phyloP scores from a whole-genome alignment of 2,888 invertebrate species.

The Galeopsomyia nigrocyanea region DNA sequence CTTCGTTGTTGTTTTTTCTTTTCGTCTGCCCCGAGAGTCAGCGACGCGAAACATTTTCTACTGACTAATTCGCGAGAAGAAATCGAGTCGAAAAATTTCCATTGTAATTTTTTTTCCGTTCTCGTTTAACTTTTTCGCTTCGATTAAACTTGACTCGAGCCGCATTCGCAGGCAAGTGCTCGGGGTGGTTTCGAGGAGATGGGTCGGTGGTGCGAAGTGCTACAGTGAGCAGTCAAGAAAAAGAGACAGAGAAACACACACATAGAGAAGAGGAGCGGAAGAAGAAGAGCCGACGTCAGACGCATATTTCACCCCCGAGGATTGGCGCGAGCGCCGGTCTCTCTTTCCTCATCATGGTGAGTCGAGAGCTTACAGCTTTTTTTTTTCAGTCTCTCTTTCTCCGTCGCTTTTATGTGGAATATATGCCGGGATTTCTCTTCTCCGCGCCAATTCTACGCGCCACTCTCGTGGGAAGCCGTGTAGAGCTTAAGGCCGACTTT shows the following conservation, averaged over 20 bases:
- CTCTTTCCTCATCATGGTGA: conserved; percentile 48
- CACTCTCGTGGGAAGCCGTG: too few relatives aligned
- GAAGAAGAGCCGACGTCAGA: conserved; percentile 31
- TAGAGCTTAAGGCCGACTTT: too few relatives aligned
- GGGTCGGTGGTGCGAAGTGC: conserved; percentile 45
- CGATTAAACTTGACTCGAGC: too few relatives aligned
- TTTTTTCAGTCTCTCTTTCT: too few relatives aligned
- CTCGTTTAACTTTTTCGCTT: too few relatives aligned
- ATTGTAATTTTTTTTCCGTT: too few relatives aligned
- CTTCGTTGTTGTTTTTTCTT: background rate
- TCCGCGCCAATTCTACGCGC: too few relatives aligned
- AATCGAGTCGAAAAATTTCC: too few relatives aligned
- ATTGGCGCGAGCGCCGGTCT: conserved; percentile 31
- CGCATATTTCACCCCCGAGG: conserved; percentile 12
- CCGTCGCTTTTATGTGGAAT: too few relatives aligned
- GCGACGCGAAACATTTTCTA: background rate
- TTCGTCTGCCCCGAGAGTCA: background rate
- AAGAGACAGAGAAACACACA: background rate
- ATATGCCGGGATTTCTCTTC: too few relatives aligned
- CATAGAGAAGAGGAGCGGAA: background rate
- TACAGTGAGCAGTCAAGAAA: conserved; percentile 32
- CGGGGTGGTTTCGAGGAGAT: conserved; percentile 29
- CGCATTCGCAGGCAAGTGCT: background rate
- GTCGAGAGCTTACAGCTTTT: background rate
- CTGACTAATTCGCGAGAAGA: background rate